Conservation (phyloP, 2,888 invertebrate genomes). For the Diarsia brunnea region DNA sequence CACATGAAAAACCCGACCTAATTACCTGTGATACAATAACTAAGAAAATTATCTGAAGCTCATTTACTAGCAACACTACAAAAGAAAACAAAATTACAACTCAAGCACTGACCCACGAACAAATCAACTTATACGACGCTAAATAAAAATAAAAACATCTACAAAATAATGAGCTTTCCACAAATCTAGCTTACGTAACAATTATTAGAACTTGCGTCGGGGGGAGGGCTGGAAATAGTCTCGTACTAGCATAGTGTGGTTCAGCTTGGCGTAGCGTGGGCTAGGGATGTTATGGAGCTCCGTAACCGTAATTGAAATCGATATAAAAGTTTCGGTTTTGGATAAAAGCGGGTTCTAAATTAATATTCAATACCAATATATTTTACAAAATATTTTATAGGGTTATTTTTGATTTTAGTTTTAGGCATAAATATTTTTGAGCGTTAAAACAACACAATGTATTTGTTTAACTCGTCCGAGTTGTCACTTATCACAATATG, state of each 20-base stretch:
- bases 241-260: neutral
- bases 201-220: conserved; percentile 11
- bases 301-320: no score
- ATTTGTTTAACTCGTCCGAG: no score
- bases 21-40: neutral
- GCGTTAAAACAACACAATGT: no score
- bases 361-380: no score
- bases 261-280: neutral
- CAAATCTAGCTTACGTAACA: conserved; percentile 18
- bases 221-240: conserved; percentile 29
- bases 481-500: no score
- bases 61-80: neutral
- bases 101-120: conserved; percentile 10
- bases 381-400: no score
- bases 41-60: neutral
- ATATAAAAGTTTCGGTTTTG: no score
- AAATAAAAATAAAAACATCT: conserved; percentile 9
- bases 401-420: no score
- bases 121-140: neutral
- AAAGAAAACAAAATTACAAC: neutral
- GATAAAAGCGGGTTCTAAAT: no score
- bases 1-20: neutral
- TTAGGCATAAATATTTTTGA: no score
- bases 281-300: no score
- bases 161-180: neutral